Evolutionary conservation across 2,888 invertebrate species (phyloP).

Genomic region (Corythucha ciliata): DNA sequence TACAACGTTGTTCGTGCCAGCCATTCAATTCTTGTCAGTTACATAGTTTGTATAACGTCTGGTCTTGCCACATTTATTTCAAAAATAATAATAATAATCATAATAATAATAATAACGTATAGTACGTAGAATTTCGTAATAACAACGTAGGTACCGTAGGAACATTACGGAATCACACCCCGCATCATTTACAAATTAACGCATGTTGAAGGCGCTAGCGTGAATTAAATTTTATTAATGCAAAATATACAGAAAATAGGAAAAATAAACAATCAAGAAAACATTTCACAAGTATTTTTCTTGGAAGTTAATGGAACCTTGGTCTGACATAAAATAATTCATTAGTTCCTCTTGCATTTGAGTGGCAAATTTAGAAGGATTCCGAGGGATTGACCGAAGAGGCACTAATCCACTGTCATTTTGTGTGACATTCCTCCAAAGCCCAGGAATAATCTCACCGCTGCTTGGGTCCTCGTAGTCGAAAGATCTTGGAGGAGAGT

Average conservation of each 20-base stretch:
- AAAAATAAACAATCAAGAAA: background rate
- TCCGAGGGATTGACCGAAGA: constrained; percentile 19
- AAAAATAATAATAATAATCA: too few relatives aligned
- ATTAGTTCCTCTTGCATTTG: constrained; percentile 21
- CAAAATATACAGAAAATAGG: background rate
- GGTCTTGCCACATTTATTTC: too few relatives aligned
- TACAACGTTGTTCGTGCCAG: too few relatives aligned
- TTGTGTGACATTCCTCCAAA: constrained; percentile 18
- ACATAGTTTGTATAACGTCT: too few relatives aligned
- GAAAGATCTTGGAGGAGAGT: constrained; percentile 19
- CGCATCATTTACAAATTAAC: background rate
- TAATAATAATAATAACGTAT: too few relatives aligned
- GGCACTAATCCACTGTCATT: constrained; percentile 15
- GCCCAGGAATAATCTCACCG: constrained; percentile 19
- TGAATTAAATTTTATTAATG: background rate
- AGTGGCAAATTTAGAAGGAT: constrained; percentile 16
- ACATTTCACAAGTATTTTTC: constrained; percentile 8
- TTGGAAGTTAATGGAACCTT: constrained; percentile 1
- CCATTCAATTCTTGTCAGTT: too few relatives aligned
- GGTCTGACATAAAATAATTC: constrained; percentile 14
- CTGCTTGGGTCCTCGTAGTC: constrained; percentile 19
- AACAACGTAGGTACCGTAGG: too few relatives aligned
- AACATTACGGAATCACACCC: too few relatives aligned
- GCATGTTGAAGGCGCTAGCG: background rate
- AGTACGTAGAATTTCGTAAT: too few relatives aligned